phyloP scores from a whole-genome alignment of 2,797 vertebrate species.

The Myioborus miniatus region DNA sequence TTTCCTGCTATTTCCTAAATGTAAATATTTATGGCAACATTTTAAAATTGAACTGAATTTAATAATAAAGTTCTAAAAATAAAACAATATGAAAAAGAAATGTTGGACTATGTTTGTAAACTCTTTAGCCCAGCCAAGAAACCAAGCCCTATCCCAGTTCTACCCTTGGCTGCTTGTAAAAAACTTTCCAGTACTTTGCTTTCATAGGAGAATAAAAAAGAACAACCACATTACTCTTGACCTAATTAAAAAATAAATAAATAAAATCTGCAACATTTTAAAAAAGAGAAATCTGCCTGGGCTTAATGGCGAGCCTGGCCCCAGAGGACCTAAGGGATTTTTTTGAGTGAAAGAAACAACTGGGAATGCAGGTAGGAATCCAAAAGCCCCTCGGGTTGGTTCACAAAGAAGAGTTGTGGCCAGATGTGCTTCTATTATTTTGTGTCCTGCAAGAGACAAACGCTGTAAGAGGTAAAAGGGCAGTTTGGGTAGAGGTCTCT shows the following conservation, averaged over 20 bases:
- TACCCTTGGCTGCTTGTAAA: neutral
- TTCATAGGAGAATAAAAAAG: neutral
- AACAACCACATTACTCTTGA: neutral
- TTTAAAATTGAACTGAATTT: neutral
- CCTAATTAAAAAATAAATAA: neutral
- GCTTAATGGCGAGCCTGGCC: slow-evolving; percentile 69
- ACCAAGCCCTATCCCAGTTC: neutral
- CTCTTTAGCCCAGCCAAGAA: neutral
- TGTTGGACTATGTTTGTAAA: neutral
- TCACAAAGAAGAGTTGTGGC: neutral
- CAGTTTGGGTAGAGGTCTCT: slow-evolving; percentile 66
- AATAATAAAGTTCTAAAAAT: neutral
- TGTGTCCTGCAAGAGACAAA: slow-evolving; percentile 67
- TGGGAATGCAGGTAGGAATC: slow-evolving; percentile 69
- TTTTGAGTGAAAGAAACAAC: slow-evolving; percentile 73
- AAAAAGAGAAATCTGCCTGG: slow-evolving; percentile 75
- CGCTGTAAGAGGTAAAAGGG: slow-evolving; percentile 70
- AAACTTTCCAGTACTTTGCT: neutral
- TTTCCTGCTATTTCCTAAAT: neutral
- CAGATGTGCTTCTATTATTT: neutral
- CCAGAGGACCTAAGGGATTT: slow-evolving; percentile 71
- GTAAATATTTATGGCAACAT: neutral
- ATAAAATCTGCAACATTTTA: neutral
- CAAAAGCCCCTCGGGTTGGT: neutral
- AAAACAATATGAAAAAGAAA: neutral